Conservation (phyloP, 64 coral and sea anemone species). For the Dendrophyllia cribrosa region DNA sequence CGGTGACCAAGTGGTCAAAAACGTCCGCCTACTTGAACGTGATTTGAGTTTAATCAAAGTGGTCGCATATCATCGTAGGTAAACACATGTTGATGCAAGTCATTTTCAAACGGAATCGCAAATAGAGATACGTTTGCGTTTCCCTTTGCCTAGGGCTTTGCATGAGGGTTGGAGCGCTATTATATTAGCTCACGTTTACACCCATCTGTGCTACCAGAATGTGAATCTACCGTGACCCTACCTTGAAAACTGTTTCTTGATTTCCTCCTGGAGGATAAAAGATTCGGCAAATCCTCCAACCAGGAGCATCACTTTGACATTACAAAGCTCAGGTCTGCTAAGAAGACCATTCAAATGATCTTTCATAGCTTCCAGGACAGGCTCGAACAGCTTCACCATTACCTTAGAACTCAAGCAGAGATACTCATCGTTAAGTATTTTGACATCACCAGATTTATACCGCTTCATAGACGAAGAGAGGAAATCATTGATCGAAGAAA, state of each 20-base stretch:
- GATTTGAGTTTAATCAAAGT: no score
- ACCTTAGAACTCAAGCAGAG: background rate
- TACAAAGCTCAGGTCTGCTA: background rate
- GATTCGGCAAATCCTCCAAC: constrained; percentile 16
- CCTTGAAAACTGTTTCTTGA: constrained; percentile 1
- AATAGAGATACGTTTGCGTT: no score
- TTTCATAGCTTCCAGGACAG: constrained; percentile 8
- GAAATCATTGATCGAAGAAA: constrained; percentile 9
- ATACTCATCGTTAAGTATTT: constrained; percentile 27
- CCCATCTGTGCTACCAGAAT: no score
- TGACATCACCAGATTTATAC: background rate
- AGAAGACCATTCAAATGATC: background rate
- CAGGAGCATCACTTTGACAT: background rate
- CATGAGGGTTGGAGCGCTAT: no score
- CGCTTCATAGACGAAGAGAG: background rate
- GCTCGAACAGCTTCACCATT: constrained; percentile 5
- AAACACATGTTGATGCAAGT: no score
- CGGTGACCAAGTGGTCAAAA: no score
- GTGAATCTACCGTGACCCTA: background rate
- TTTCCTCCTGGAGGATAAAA: background rate
- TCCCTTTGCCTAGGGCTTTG: no score
- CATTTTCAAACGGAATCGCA: no score
- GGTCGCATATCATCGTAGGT: no score
- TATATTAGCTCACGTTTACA: no score
- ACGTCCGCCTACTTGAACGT: no score